Conservation (phyloP, 1,140 invertebrate species). For the Drosophila nigromelanica region DNA sequence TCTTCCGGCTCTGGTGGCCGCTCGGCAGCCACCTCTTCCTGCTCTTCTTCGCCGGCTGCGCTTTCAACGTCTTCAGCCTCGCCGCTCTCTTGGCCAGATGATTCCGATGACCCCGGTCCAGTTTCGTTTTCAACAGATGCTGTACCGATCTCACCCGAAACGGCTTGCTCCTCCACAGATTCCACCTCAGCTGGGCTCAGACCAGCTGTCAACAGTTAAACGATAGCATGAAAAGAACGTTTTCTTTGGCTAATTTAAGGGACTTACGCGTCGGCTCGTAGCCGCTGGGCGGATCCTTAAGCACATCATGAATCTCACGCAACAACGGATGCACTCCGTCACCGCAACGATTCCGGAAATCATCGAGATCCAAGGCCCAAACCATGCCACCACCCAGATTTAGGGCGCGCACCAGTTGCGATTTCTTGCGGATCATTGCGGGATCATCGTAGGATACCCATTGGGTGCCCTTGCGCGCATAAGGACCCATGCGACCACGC, state of each 20-base stretch:
- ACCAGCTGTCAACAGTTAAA: slow-evolving; percentile 49
- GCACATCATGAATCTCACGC: slow-evolving; percentile 88
- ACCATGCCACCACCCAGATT: slow-evolving; percentile 94
- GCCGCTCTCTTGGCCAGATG: slow-evolving; percentile 9
- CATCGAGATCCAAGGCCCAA: slow-evolving; percentile 95
- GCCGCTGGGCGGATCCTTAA: slow-evolving; percentile 83
- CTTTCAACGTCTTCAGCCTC: slow-evolving; percentile 27
- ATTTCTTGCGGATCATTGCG: slow-evolving; percentile 91
- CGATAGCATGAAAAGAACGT: neutral
- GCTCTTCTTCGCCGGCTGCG: slow-evolving; percentile 23
- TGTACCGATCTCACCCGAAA: slow-evolving; percentile 40
- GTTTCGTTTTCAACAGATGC: slow-evolving; percentile 44
- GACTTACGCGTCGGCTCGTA: slow-evolving; percentile 70
- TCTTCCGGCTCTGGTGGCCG: slow-evolving; percentile 24
- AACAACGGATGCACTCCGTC: slow-evolving; percentile 91
- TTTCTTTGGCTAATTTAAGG: neutral
- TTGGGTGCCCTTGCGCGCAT: slow-evolving; percentile 92
- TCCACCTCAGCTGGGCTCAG: slow-evolving; percentile 44
- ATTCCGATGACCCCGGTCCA: slow-evolving; percentile 7
- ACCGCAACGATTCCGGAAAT: slow-evolving; percentile 90
- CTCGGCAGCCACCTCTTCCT: slow-evolving; percentile 18
- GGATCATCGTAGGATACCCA: slow-evolving; percentile 96
- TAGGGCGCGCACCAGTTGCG: slow-evolving; percentile 90
- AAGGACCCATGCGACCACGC: slow-evolving; percentile 91
- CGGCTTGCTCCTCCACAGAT: slow-evolving; percentile 55